Conservation (phyloP, 23 tunicate genomes). For the Trididemnum miniatum region DNA sequence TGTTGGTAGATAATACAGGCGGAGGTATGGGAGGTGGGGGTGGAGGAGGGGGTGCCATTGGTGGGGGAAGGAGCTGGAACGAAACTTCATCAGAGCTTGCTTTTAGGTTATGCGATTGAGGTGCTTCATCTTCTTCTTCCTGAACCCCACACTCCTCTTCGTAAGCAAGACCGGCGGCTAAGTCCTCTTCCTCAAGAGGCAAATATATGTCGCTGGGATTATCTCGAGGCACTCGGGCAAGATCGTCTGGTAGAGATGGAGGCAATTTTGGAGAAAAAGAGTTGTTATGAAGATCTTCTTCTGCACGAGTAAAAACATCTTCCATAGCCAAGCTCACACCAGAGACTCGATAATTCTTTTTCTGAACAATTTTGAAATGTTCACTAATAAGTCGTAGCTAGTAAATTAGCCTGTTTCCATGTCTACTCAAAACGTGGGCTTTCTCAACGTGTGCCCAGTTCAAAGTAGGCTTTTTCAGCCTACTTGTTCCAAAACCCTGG, state of each 20-base stretch:
- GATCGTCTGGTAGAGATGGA: not conserved
- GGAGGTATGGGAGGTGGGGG: conserved; percentile 69
- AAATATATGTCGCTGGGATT: conserved; percentile 50
- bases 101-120: not conserved
- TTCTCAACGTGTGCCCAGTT: too few relatives aligned
- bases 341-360: conserved; percentile 67
- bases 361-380: too few relatives aligned
- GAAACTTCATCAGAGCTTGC: conserved; percentile 6
- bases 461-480: too few relatives aligned
- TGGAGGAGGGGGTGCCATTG: conserved; percentile 49
- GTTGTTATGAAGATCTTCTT: conserved; percentile 53
- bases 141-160: conserved; percentile 39
- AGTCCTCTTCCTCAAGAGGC: conserved; percentile 63
- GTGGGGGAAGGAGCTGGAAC: conserved; percentile 54
- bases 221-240: not conserved
- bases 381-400: too few relatives aligned
- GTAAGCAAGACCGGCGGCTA: conserved; percentile 63
- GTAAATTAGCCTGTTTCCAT: too few relatives aligned
- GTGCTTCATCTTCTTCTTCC: conserved; percentile 40
- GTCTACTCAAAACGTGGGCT: too few relatives aligned
- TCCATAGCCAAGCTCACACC: conserved; percentile 71
- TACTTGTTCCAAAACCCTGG: too few relatives aligned
- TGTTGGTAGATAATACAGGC: conserved; percentile 29
- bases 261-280: conserved; percentile 21
- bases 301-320: conserved; percentile 57